Percentiles rank a stretch among this genome's conserved stretches.
phyloP scores from a whole-genome alignment of 2,888 invertebrate genomes.

The Heteropelma amictum region DNA sequence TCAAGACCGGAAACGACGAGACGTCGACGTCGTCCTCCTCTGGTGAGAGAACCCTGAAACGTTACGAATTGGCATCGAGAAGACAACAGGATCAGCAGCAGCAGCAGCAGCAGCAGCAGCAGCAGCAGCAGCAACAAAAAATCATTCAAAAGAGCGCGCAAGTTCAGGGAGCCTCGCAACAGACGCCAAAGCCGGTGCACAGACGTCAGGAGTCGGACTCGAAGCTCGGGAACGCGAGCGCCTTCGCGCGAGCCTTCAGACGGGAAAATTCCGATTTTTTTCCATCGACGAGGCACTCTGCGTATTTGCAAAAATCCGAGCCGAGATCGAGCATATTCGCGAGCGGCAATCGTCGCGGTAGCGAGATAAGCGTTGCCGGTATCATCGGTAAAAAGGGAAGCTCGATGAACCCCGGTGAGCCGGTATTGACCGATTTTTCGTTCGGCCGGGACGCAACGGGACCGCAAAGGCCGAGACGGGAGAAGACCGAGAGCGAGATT shows the following conservation, averaged over 20 bases:
- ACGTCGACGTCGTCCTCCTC: conserved; percentile 66
- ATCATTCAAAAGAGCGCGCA: conserved; percentile 65
- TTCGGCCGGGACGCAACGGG: conserved; percentile 78
- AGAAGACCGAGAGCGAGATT: conserved; percentile 94
- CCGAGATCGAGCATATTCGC: conserved; percentile 79
- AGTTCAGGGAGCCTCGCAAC: conserved; percentile 54
- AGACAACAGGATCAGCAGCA: conserved; percentile 64
- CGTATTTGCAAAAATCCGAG: conserved; percentile 82
- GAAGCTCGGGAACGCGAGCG: conserved; percentile 81
- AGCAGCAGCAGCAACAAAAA: conserved; percentile 68
- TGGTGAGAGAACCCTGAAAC: conserved; percentile 67
- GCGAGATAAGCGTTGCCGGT: conserved; percentile 78
- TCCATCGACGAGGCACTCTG: conserved; percentile 88
- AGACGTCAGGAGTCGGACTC: conserved; percentile 87
- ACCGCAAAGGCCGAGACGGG: conserved; percentile 84
- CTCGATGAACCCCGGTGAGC: conserved; percentile 80
- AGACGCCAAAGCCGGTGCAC: conserved; percentile 77
- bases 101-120: conserved; percentile 65
- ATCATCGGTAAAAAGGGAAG: conserved; percentile 78
- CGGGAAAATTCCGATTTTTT: conserved; percentile 92
- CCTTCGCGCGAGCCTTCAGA: conserved; percentile 88
- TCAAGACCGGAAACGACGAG: conserved; percentile 66
- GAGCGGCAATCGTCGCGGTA: conserved; percentile 84
- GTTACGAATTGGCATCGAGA: conserved; percentile 64
- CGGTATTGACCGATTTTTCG: conserved; percentile 85